These are phyloP conservation scores for Etheostoma cragini DNA, from an alignment of 2,113 vertebrate genomes.

Conservation along the genomic window DNA sequence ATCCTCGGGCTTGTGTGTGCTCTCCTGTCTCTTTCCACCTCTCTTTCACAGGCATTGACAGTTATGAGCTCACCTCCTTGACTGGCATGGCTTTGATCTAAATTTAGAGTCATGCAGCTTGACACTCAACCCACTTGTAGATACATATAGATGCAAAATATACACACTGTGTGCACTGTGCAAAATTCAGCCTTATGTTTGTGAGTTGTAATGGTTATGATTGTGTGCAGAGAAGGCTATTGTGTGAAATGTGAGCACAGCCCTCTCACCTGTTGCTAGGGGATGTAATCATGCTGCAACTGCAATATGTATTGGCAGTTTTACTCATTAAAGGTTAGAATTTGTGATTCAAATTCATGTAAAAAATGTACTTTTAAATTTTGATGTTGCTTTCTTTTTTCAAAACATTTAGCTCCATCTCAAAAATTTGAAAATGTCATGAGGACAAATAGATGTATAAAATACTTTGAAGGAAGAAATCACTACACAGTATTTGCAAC, in stretches of 20 bases:
- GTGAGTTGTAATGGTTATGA: conserved; percentile 27
- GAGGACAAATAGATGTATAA: background rate
- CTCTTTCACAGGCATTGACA: conserved; percentile 73
- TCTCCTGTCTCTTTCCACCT: conserved; percentile 59
- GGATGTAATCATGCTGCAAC: conserved; percentile 39
- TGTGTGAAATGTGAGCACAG: conserved; percentile 20
- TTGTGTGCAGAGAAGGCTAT: conserved; percentile 2
- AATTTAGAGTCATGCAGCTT: conserved; percentile 69
- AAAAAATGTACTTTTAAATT: background rate
- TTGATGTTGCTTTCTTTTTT: background rate
- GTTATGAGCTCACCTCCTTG: conserved; percentile 70
- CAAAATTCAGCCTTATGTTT: conserved; percentile 38
- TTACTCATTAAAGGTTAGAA: background rate
- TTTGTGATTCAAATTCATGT: background rate
- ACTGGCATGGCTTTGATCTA: conserved; percentile 76
- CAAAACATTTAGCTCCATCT: background rate
- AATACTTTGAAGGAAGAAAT: background rate
- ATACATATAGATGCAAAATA: conserved; percentile 52
- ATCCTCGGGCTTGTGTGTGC: conserved; percentile 65
- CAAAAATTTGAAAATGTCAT: background rate
- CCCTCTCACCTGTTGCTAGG: conserved; percentile 56
- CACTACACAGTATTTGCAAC: background rate
- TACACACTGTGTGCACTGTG: conserved; percentile 12
- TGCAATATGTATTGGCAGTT: conserved; percentile 19
- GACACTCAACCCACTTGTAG: conserved; percentile 49